Evolutionary conservation across 2,113 vertebrate genomes (phyloP).

Genomic region (Casuarius casuarius): DNA sequence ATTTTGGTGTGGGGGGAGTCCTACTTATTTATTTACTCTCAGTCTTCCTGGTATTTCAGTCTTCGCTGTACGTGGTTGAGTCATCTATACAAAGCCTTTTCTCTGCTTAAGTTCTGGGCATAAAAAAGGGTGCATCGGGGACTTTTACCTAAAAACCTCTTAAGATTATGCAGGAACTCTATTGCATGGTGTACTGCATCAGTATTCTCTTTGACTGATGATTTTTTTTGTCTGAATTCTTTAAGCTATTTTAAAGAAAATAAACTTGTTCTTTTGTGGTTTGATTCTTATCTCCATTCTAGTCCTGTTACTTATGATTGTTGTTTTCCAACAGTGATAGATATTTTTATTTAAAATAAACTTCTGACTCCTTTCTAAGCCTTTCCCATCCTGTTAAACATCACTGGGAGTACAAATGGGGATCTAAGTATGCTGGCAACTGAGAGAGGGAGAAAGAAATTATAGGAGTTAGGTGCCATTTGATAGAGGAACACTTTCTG

Average conservation of each 20-base stretch:
- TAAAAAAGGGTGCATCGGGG: background rate
- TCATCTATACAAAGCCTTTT: background rate
- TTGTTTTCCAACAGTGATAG: background rate
- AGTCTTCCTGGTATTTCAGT: background rate
- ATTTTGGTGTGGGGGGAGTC: background rate
- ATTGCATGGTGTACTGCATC: background rate
- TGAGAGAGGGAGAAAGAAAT: background rate
- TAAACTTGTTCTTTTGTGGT: background rate
- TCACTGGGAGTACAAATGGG: background rate
- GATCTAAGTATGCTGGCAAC: background rate
- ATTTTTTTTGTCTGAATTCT: background rate
- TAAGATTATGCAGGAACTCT: background rate
- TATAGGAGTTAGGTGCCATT: background rate
- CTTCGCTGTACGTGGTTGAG: background rate
- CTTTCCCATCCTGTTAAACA: background rate
- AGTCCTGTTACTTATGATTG: background rate
- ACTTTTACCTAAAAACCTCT: background rate
- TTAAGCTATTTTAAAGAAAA: background rate
- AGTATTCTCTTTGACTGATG: background rate
- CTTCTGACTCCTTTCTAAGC: background rate
- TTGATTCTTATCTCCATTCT: background rate
- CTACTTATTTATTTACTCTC: background rate
- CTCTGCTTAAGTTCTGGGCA: conserved; percentile 13
- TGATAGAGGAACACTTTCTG: background rate
- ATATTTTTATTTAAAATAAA: background rate